Evolutionary conservation across 2,888 invertebrate species (phyloP).

Genomic region (Chymomyza caudatula): DNA sequence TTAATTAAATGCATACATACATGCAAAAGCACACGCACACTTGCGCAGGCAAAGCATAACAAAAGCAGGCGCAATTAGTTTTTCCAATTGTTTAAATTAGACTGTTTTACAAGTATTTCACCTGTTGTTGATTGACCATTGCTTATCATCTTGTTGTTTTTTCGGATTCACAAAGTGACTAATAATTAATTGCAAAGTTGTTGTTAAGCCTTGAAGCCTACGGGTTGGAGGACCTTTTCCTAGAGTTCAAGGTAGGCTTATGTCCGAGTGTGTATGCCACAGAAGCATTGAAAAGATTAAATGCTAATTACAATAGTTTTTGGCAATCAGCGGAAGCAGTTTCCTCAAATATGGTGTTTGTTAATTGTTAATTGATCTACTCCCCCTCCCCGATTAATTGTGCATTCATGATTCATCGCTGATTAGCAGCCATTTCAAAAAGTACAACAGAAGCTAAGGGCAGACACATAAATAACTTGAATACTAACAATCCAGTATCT

Average conservation of each 20-base stretch:
- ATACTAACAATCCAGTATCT: no score
- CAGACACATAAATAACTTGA: no score
- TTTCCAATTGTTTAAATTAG: conserved; percentile 3
- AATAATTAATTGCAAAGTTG: background rate
- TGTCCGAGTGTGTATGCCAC: background rate
- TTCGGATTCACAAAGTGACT: background rate
- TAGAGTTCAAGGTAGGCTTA: conserved; percentile 35
- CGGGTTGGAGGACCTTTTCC: background rate
- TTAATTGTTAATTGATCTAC: background rate
- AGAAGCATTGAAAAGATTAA: background rate
- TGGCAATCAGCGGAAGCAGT: background rate
- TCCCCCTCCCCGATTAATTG: background rate
- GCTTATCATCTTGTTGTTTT: background rate
- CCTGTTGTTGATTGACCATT: conserved; percentile 36
- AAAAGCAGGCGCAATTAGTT: conserved; percentile 40
- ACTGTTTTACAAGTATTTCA: conserved; percentile 11
- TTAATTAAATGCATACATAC: background rate
- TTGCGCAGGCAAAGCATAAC: conserved; percentile 42
- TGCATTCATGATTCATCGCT: no score
- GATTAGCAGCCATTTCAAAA: no score
- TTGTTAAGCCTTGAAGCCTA: background rate
- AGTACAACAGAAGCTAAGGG: no score
- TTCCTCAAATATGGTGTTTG: background rate
- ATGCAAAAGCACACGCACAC: background rate
- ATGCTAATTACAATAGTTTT: background rate